Evolutionary conservation across 2,797 vertebrate genomes (phyloP).

Genomic region (Atherinosoma microstoma): DNA sequence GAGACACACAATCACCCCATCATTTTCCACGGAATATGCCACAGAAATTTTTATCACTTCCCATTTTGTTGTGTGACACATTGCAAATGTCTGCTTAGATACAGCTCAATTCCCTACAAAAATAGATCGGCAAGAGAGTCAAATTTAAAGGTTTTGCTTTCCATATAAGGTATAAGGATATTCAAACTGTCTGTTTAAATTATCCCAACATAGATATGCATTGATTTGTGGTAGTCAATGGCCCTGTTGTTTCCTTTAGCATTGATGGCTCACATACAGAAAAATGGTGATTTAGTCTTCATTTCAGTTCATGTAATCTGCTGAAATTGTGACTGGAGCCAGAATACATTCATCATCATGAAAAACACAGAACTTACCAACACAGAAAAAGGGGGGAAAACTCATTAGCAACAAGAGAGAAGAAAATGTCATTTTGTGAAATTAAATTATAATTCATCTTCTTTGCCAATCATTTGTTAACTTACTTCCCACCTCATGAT

Average conservation of each 20-base stretch:
- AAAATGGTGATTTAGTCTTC: neutral
- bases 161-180: too few species aligned
- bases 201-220: too few species aligned
- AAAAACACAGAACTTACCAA: neutral
- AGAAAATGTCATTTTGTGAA: neutral
- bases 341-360: neutral
- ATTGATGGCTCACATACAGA: neutral
- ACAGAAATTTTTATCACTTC: neutral
- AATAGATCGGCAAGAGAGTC: too few species aligned
- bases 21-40: neutral
- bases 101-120: too few species aligned
- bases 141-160: too few species aligned
- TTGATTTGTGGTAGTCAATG: neutral
- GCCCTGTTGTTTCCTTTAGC: neutral
- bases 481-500: neutral
- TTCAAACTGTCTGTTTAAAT: neutral
- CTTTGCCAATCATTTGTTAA: neutral
- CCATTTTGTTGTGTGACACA: neutral
- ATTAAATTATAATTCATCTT: neutral
- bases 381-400: neutral
- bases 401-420: too few species aligned
- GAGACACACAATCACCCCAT: neutral
- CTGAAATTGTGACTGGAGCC: neutral
- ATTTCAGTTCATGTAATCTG: neutral
- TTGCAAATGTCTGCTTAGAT: too few species aligned